These are phyloP conservation scores for Phataginus tetradactyla DNA, from an alignment of 2,797 vertebrate genomes.

Conservation along the genomic window DNA sequence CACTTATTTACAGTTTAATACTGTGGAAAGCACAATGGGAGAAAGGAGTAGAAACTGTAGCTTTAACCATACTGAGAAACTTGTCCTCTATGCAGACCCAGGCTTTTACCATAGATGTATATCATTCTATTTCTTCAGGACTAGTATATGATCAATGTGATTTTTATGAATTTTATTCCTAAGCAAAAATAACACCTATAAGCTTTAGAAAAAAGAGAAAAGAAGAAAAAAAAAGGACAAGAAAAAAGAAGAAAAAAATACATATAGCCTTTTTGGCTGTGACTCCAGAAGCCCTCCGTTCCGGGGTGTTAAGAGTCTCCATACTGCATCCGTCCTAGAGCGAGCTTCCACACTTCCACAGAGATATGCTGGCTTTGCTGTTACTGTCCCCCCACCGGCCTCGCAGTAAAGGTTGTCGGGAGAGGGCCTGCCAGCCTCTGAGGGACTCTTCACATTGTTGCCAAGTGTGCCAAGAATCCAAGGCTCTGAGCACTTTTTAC, in stretches of 20 bases:
- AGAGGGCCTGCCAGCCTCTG: rapidly evolving
- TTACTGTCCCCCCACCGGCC: rapidly evolving
- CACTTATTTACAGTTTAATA: too few species aligned
- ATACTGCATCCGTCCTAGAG: rapidly evolving
- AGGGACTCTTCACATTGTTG: rapidly evolving
- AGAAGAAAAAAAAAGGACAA: too few species aligned
- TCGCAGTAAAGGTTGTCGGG: not conserved
- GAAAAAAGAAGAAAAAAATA: too few species aligned
- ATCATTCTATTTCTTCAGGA: not conserved
- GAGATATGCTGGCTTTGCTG: too few species aligned
- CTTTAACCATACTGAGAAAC: not conserved
- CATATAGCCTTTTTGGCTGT: not conserved
- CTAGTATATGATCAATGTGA: too few species aligned
- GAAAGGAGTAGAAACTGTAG: not conserved
- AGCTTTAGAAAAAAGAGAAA: too few species aligned
- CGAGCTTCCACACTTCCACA: rapidly evolving
- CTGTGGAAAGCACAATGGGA: not conserved
- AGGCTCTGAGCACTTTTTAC: not conserved
- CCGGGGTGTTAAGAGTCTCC: too few species aligned
- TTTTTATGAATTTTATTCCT: not conserved
- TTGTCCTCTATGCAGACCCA: too few species aligned
- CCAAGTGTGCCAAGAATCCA: too few species aligned
- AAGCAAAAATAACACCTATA: not conserved
- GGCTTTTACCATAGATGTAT: not conserved
- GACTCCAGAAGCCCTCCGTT: not conserved